Percentiles rank a stretch among this genome's conserved stretches.
These are phyloP conservation scores for Epirrhoe alternata DNA, from an alignment of 2,888 invertebrate genomes.

Conservation along the genomic window DNA sequence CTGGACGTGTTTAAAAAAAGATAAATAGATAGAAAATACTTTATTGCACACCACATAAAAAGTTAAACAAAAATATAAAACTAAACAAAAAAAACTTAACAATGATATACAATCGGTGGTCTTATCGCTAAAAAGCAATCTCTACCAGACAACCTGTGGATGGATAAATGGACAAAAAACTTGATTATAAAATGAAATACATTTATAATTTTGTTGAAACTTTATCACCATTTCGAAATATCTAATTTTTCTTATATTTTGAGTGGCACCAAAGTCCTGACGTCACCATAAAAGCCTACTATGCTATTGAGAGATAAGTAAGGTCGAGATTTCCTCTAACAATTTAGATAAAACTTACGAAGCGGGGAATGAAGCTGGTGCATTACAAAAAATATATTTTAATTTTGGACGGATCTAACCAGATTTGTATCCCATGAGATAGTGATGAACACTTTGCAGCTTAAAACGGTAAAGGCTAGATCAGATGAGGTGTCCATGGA, in stretches of 20 bases:
- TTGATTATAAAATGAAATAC: no score
- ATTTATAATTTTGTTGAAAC: no score
- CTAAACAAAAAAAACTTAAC: no score
- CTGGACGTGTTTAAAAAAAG: no score
- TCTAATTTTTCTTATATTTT: neutral
- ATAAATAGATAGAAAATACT: no score
- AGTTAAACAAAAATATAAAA: no score
- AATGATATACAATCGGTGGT: no score
- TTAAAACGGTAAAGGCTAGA: neutral
- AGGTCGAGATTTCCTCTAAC: constrained; percentile 10
- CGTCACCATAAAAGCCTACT: constrained; percentile 32
- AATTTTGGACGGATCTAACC: constrained; percentile 21
- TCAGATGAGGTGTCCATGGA: neutral
- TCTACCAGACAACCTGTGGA: no score
- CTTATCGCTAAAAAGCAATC: no score
- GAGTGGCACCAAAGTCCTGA: neutral
- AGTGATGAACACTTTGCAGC: constrained; percentile 21
- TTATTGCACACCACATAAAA: no score
- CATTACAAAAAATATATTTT: constrained; percentile 3
- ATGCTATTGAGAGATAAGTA: constrained; percentile 41
- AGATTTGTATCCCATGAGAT: constrained; percentile 24
- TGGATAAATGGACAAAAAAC: no score
- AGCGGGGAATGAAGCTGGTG: neutral
- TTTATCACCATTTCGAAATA: neutral
- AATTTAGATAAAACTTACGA: constrained; percentile 1